Evolutionary conservation across 2,797 vertebrate species (phyloP), one percentile per base, ranked within the genome.

Genomic region (Sebastes hubbsi): DNA sequence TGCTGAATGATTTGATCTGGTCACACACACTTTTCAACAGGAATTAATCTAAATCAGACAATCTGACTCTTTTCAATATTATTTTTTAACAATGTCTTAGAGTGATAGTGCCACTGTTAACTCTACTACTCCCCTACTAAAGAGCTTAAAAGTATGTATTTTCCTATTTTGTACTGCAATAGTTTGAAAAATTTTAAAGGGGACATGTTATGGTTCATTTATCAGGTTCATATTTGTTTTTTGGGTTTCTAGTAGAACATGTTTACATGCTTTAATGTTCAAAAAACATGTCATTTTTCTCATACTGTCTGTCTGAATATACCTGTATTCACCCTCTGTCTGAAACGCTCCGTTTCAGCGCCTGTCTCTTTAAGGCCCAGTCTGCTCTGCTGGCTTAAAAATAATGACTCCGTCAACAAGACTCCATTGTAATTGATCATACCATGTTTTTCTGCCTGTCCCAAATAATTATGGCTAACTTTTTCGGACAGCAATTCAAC

Each of bases 11-110:
- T 91, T 91, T 88, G 68, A 89, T 87, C 84, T 20, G 55, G 70
- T 77, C 77, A 83, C 74, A 82, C 68, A 73, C 52, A 71, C 79
- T 84, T 86, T 82, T 88, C 79, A 86, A 63, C 36, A 30, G 63
- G 54, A 86, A 89, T 87, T 80, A 86, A 90, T 92, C 69, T 83
- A 63, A 88, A 84, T 80, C n/a, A 55, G 72, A 88, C 77, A 82
- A 81, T 87, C 77, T 79, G 67, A 78, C 71, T 62, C 30, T 25
- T 81, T 74, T 82, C 65, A 70, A 34, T 32, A 77, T 76, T 72
- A 58, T 34, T 58, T 80, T 72, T 74, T 13, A 76, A 72, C 62
- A 71, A 60, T 58, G 32, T 38, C 61, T 64, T 49, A 18, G 63
- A 24, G 68, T 58, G 72, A 67, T n/a, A 55, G 27, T 54, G 60